Evolutionary conservation across 1,140 invertebrate genomes (phyloP).

Genomic region (Cotesia chilonis): DNA sequence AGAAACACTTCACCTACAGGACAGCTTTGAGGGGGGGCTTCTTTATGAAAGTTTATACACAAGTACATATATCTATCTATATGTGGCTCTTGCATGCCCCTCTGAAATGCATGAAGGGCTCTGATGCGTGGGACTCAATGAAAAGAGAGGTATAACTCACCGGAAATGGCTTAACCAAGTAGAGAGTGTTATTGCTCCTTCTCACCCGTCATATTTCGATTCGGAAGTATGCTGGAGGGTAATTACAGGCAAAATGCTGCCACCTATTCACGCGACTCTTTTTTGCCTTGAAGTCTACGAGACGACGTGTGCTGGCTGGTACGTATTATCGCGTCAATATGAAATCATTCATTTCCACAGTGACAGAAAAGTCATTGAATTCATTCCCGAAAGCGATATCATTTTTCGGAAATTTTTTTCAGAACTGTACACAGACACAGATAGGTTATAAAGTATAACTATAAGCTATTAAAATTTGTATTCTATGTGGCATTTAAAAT

Average conservation of each 20-base stretch:
- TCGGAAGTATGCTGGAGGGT: conserved; percentile 31
- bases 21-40: conserved; percentile 60
- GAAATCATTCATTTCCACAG: conserved; percentile 16
- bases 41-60: conserved; percentile 6
- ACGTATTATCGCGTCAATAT: conserved; percentile 11
- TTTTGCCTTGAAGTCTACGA: conserved; percentile 7
- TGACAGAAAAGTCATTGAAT: conserved; percentile 25
- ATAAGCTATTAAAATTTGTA: no score
- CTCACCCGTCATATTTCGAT: conserved; percentile 15
- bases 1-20: conserved; percentile 33
- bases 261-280: conserved; percentile 17
- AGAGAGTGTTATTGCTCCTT: not conserved
- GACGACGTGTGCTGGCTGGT: conserved; percentile 8
- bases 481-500: not conserved
- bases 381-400: conserved; percentile 1
- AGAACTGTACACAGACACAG: not conserved
- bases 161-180: conserved; percentile 54
- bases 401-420: not conserved
- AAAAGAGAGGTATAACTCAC: conserved; percentile 50
- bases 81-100: not conserved
- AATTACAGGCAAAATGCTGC: conserved; percentile 31
- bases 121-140: conserved; percentile 53
- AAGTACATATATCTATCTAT: not conserved
- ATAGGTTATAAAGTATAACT: no score
- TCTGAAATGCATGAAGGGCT: conserved; percentile 32